phyloP scores from a whole-genome alignment of 2,113 vertebrate species.

The Gobius niger region DNA sequence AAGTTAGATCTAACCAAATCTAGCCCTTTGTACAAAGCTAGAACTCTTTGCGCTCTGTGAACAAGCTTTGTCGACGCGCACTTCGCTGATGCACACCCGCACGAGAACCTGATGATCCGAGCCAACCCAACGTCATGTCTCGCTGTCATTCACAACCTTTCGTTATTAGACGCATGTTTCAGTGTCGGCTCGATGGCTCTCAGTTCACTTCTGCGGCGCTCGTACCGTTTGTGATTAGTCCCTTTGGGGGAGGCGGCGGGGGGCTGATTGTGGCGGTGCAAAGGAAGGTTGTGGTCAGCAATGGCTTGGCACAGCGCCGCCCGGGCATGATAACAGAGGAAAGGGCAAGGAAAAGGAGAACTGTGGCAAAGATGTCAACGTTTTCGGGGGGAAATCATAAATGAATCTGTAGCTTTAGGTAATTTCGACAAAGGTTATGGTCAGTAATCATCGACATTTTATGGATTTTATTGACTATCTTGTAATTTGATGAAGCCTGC shows the following conservation, averaged over 20 bases:
- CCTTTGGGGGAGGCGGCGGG: slow-evolving; percentile 16
- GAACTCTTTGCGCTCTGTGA: not conserved
- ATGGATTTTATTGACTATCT: too few relatives aligned
- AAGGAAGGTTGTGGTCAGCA: slow-evolving; percentile 7
- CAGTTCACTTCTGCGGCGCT: not conserved
- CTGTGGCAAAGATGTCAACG: too few relatives aligned
- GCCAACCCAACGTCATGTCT: not conserved
- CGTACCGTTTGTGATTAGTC: slow-evolving; percentile 25
- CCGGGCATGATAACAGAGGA: not conserved
- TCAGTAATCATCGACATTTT: too few relatives aligned
- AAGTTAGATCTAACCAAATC: too few relatives aligned
- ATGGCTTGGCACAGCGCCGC: too few relatives aligned
- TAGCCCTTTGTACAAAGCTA: too few relatives aligned
- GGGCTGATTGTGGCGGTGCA: slow-evolving; percentile 4
- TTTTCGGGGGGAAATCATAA: too few relatives aligned
- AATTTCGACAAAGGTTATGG: too few relatives aligned
- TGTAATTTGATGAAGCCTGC: too few relatives aligned
- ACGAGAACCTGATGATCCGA: not conserved
- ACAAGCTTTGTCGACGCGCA: not conserved
- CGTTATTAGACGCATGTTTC: not conserved
- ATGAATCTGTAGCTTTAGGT: too few relatives aligned
- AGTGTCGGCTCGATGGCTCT: not conserved
- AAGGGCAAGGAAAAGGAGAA: too few relatives aligned
- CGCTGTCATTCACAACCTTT: not conserved
- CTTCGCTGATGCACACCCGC: not conserved